Evolutionary conservation across 2,113 vertebrate genomes (phyloP).

Genomic region (Varanus komodoensis): DNA sequence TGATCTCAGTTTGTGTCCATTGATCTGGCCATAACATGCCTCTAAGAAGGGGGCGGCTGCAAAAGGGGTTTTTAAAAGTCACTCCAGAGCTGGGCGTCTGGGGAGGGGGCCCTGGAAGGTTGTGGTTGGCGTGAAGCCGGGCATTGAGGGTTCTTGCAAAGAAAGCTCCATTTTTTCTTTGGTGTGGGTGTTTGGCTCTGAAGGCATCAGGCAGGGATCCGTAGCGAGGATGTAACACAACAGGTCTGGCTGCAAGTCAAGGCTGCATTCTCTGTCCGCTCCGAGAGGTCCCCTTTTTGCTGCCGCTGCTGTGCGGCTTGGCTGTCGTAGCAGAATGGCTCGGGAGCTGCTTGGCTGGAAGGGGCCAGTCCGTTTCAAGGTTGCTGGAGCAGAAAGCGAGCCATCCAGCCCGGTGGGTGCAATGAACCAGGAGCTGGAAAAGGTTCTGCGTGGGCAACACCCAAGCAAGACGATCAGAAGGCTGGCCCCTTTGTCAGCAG

Average conservation of each 20-base stretch:
- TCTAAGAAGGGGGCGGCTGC: constrained; percentile 50
- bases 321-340: not conserved
- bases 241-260: too few relatives aligned
- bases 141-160: not conserved
- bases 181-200: not conserved
- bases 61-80: constrained; percentile 62
- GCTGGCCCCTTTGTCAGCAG: too few relatives aligned
- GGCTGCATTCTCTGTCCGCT: not conserved
- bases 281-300: not conserved
- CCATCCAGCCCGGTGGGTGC: too few relatives aligned
- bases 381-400: too few relatives aligned
- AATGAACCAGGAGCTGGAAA: not conserved
- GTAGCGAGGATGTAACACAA: too few relatives aligned
- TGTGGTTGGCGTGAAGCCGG: not conserved
- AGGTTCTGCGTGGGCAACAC: not conserved
- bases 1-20: constrained; percentile 53
- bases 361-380: too few relatives aligned
- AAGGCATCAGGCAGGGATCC: not conserved
- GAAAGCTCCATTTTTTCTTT: not conserved
- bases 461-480: too few relatives aligned
- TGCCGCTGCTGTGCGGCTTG: not conserved
- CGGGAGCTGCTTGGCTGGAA: not conserved
- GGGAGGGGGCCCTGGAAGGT: not conserved
- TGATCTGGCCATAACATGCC: constrained; percentile 62
- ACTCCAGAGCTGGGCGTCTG: constrained; percentile 34